These are phyloP conservation scores for Atta colombica DNA, from an alignment of 1,140 invertebrate genomes.

Conservation along the genomic window DNA sequence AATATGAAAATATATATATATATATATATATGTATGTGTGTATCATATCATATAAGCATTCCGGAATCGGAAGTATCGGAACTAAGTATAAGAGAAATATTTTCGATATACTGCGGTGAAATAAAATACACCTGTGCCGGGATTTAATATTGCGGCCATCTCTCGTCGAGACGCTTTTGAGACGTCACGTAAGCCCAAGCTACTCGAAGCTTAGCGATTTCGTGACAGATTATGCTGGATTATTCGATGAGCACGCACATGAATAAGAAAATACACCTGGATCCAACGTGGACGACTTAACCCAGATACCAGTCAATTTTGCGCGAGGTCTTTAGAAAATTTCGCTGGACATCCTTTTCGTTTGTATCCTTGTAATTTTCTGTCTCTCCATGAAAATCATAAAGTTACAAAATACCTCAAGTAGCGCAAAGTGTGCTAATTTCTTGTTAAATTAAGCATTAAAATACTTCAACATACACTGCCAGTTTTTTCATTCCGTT, in stretches of 20 bases:
- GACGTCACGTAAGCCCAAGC: conserved; percentile 61
- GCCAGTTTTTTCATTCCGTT: background rate
- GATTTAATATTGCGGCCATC: conserved; percentile 59
- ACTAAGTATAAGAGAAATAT: conserved; percentile 29
- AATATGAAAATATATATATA: conserved; percentile 20
- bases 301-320: conserved; percentile 51
- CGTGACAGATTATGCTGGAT: conserved; percentile 69
- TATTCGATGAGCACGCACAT: conserved; percentile 64
- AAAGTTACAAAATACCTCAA: background rate
- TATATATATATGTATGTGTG: no score
- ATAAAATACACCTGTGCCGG: conserved; percentile 45
- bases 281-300: conserved; percentile 28
- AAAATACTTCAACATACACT: background rate
- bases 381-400: background rate
- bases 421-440: background rate
- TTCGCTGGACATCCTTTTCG: background rate
- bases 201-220: conserved; percentile 64
- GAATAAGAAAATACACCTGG: conserved; percentile 61
- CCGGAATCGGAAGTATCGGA: background rate
- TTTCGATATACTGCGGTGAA: conserved; percentile 21
- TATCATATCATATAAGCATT: background rate
- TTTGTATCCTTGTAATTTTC: background rate
- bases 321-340: conserved; percentile 29
- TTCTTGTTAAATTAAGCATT: background rate
- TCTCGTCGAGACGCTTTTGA: conserved; percentile 46